Conservation (phyloP, 2,888 invertebrate species). For the Pollenia labialis region DNA sequence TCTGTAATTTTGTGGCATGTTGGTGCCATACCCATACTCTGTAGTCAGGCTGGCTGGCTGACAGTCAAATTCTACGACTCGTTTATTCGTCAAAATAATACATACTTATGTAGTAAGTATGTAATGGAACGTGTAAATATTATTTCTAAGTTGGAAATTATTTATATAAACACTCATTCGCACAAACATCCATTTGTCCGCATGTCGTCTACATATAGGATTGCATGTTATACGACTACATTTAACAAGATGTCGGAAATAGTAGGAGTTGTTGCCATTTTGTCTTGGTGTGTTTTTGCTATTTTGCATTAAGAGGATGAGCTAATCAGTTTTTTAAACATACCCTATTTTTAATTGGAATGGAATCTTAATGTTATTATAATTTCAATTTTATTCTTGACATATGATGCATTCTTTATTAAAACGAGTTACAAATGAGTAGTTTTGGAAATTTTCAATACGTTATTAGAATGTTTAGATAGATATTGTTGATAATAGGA, state of each 20-base stretch:
- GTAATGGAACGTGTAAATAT: conserved; percentile 13
- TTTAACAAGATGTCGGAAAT: conserved; percentile 55
- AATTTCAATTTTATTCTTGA: conserved; percentile 40
- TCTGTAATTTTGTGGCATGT: conserved; percentile 44
- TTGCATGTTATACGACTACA: conserved; percentile 16
- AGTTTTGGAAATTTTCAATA: not conserved
- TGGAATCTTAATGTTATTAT: conserved; percentile 54
- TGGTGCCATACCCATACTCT: conserved; percentile 57
- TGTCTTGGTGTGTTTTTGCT: conserved; percentile 23
- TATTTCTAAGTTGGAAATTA: conserved; percentile 22
- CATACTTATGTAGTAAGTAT: not conserved
- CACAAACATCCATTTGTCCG: not conserved
- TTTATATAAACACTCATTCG: conserved; percentile 14
- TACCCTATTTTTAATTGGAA: conserved; percentile 39
- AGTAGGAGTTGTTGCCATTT: conserved; percentile 49
- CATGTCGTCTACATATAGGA: not conserved
- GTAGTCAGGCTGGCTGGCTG: conserved; percentile 27
- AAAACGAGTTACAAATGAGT: not conserved
- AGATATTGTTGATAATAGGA: not conserved
- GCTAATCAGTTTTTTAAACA: conserved; percentile 55
- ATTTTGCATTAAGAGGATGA: conserved; percentile 49
- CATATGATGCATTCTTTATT: conserved; percentile 35
- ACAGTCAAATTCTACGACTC: conserved; percentile 6
- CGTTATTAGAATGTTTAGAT: conserved; percentile 1
- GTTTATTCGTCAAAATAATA: not conserved